Conservation (phyloP, 1,140 invertebrate genomes). For the Sarcophaga bullata region DNA sequence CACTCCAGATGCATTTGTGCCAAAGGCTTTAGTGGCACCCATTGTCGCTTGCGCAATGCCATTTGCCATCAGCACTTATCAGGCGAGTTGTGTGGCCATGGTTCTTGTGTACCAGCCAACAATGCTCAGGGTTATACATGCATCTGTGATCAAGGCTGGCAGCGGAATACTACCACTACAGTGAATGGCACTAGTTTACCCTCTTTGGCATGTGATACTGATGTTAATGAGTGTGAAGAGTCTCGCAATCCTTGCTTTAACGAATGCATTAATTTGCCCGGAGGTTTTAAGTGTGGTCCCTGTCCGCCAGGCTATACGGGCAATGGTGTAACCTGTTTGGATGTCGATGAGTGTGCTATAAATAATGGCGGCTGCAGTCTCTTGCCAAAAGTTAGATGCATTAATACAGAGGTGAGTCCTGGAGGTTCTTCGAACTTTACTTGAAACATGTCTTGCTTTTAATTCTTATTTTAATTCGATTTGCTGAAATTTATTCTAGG, state of each 20-base stretch:
- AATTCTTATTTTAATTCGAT: no score
- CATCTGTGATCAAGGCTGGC: slow-evolving; percentile 90
- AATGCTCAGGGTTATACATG: slow-evolving; percentile 74
- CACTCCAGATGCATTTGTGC: slow-evolving; percentile 78
- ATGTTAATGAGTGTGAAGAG: slow-evolving; percentile 86
- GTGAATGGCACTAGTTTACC: slow-evolving; percentile 51
- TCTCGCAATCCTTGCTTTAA: slow-evolving; percentile 80
- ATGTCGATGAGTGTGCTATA: slow-evolving; percentile 87
- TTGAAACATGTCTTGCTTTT: not conserved
- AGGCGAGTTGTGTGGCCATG: slow-evolving; percentile 87
- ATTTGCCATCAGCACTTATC: slow-evolving; percentile 77
- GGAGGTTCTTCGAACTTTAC: not conserved
- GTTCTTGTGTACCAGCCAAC: slow-evolving; percentile 77
- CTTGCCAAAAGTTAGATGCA: slow-evolving; percentile 76
- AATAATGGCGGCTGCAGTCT: slow-evolving; percentile 93
- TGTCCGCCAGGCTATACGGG: slow-evolving; percentile 89
- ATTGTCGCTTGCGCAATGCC: slow-evolving; percentile 78
- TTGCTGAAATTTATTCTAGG: slow-evolving; percentile 63
- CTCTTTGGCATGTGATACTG: slow-evolving; percentile 73
- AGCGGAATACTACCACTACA: slow-evolving; percentile 70
- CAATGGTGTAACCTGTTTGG: slow-evolving; percentile 85
- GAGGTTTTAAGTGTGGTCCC: slow-evolving; percentile 83
- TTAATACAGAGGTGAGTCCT: slow-evolving; percentile 73
- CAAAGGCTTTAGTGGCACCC: slow-evolving; percentile 80
- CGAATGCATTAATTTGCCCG: slow-evolving; percentile 86